Conservation (phyloP, 2,888 invertebrate genomes). For the Anagyrus pseudococci region DNA sequence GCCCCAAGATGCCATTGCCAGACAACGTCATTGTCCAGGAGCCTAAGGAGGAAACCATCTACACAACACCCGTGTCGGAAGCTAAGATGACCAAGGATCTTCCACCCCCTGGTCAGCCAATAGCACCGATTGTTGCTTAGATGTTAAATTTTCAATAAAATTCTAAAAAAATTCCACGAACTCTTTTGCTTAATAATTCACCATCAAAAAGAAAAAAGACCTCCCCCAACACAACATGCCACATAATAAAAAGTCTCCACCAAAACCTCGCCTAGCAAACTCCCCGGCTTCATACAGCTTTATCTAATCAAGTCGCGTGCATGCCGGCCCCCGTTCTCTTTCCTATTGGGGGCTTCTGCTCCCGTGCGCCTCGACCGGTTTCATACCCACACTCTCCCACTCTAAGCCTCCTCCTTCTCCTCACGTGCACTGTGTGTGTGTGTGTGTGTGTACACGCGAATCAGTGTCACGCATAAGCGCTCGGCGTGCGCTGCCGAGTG, state of each 20-base stretch:
- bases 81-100: constrained; percentile 70
- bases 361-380: too few relatives aligned
- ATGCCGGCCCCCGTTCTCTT: not conserved
- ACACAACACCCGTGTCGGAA: constrained; percentile 76
- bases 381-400: too few relatives aligned
- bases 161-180: constrained; percentile 28
- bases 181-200: not conserved
- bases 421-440: too few relatives aligned
- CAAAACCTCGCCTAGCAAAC: too few relatives aligned
- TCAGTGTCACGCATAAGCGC: too few relatives aligned
- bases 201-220: too few relatives aligned
- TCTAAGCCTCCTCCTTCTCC: too few relatives aligned
- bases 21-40: constrained; percentile 97
- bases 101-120: too few relatives aligned
- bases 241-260: too few relatives aligned
- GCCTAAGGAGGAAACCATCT: constrained; percentile 92
- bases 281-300: not conserved
- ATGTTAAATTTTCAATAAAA: constrained; percentile 33
- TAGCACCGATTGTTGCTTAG: constrained; percentile 49
- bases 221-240: too few relatives aligned
- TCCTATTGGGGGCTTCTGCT: not conserved
- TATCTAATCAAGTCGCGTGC: not conserved
- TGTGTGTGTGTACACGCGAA: too few relatives aligned
- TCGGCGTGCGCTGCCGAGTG: not conserved
- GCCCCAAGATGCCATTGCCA: constrained; percentile 96